phyloP scores from a whole-genome alignment of 1,140 invertebrate species.

The Macrosteles quadrilineatus region DNA sequence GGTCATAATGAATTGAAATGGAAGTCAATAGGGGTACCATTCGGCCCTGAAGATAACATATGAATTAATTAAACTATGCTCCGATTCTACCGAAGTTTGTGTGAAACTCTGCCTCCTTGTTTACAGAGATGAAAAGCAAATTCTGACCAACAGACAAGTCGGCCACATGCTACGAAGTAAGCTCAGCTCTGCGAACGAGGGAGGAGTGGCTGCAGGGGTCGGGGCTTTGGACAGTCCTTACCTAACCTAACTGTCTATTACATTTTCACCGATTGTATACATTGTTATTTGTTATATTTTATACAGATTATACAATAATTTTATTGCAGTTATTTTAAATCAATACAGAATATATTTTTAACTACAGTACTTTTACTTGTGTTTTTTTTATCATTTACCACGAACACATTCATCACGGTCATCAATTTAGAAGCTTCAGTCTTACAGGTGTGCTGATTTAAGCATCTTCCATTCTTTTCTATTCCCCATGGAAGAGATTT shows the following conservation, averaged over 20 bases:
- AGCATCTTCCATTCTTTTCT: too few relatives aligned
- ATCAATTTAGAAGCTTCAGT: too few relatives aligned
- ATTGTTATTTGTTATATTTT: background rate
- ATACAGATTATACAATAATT: background rate
- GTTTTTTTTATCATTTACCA: too few relatives aligned
- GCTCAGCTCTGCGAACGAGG: constrained; percentile 80
- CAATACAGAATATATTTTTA: background rate
- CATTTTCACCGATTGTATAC: background rate
- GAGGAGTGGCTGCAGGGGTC: constrained; percentile 87
- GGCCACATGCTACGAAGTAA: constrained; percentile 95
- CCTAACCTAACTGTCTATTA: constrained; percentile 15
- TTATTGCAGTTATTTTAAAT: constrained; percentile 5
- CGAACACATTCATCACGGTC: too few relatives aligned
- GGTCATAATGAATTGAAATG: too few relatives aligned
- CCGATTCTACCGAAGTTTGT: too few relatives aligned
- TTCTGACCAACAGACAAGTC: constrained; percentile 73
- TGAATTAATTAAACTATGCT: too few relatives aligned
- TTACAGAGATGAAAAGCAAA: constrained; percentile 65
- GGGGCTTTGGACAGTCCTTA: constrained; percentile 88
- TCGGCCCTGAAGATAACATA: too few relatives aligned
- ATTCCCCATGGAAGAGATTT: too few relatives aligned
- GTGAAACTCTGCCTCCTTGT: constrained; percentile 36
- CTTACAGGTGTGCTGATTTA: too few relatives aligned
- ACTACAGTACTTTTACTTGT: too few relatives aligned
- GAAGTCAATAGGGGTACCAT: too few relatives aligned